Evolutionary conservation across 1,140 invertebrate species (phyloP), one percentile per base, ranked within the genome.

Genomic region (Ooceraea biroi): DNA sequence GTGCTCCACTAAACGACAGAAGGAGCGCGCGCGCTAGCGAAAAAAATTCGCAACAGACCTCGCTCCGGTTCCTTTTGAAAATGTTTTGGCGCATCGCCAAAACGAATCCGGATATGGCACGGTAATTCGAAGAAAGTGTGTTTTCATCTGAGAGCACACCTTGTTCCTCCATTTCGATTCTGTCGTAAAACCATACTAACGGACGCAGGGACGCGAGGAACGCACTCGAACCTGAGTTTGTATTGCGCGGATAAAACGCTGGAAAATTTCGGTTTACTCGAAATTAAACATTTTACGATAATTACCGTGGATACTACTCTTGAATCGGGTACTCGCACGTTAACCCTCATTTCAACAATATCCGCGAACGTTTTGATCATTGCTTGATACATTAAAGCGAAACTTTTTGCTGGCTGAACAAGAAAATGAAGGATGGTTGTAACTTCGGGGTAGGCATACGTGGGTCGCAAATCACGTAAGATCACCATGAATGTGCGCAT

Each of bases 81-180:
- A 57, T 76, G 65, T 72, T 68, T 61, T 90, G 88, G 88, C 84
- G 1, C 22, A 30, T 30, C 17, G 57, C 89, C 86, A 85, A 63
- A 87, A 85, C 65, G 84, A 58, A 74, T 71, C 72, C 76, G 46
- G 84, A 87, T 68, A 77, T 57, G 65, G 50, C 74, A 22, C 58
- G 52, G 63, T 60, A 61, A 88, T 83, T 82, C 78, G 69, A 82
- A 82, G 88, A 86, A 89, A 89, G 88, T 72, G 74, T 57, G 74
- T 50, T 83, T 76, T 58, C 73, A 50, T 73, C 68, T 27, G 57
- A 48, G 60, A 82, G 25, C 48, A 41, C 44, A 12, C 41, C 27
- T 22, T 44, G 57, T 84, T 71, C 63, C 84, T 69, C 41, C 61
- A 22, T 57, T 73, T 30, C 36, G 3, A 30, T 72, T 74, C 52